Evolutionary conservation across 2,888 invertebrate genomes (phyloP).

Genomic region (Eumerus sabulonum): DNA sequence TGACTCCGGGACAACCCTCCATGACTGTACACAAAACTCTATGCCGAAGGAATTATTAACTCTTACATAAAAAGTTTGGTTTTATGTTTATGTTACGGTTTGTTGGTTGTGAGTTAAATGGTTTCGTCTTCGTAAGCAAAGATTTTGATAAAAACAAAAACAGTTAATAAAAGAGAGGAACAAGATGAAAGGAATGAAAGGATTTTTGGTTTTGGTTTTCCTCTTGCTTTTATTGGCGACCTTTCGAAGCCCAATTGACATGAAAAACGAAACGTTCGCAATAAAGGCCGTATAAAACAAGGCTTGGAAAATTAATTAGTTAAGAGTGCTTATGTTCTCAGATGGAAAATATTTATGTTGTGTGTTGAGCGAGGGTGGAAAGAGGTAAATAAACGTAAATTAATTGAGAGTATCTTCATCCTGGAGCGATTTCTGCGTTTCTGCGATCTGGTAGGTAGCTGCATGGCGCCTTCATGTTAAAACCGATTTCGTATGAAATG

Average conservation of each 20-base stretch:
- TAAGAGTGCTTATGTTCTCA: constrained; percentile 23
- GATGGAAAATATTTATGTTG: constrained; percentile 17
- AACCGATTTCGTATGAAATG: no score
- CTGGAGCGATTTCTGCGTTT: not conserved
- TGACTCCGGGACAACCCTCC: not conserved
- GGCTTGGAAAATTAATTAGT: constrained; percentile 14
- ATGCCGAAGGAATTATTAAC: constrained; percentile 18
- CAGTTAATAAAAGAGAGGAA: no score
- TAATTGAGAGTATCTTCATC: constrained; percentile 3
- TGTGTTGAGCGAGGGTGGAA: constrained; percentile 6
- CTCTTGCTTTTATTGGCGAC: not conserved
- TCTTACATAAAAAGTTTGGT: constrained; percentile 27
- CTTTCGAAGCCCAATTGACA: not conserved
- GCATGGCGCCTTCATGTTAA: not conserved
- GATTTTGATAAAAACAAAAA: no score
- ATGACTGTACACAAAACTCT: not conserved
- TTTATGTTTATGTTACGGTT: constrained; percentile 1
- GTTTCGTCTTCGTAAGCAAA: not conserved
- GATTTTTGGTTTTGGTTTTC: not conserved
- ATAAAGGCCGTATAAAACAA: no score
- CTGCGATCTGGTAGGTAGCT: not conserved
- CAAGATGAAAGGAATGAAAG: not conserved
- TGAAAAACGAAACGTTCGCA: not conserved
- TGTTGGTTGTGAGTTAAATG: constrained; percentile 1
- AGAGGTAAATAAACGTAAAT: constrained; percentile 24